These are phyloP conservation scores for Sceloporus undulatus DNA, from an alignment of 2,113 vertebrate genomes.

Conservation along the genomic window DNA sequence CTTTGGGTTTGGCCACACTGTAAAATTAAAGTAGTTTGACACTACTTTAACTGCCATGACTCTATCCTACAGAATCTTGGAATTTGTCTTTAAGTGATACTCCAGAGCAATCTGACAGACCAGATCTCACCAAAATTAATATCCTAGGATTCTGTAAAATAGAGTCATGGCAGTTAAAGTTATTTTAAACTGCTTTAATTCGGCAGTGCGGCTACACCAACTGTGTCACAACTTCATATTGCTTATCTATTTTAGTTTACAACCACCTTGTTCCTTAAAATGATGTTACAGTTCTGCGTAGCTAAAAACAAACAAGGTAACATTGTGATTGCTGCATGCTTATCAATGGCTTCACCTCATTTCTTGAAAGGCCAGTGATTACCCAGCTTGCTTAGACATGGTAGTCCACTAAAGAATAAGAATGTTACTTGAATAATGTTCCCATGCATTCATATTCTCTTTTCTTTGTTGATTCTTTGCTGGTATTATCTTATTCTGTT, in stretches of 20 bases:
- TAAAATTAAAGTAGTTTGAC: too few relatives aligned
- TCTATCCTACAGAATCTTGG: too few relatives aligned
- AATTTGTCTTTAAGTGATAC: too few relatives aligned
- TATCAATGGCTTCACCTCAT: background rate
- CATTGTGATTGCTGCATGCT: too few relatives aligned
- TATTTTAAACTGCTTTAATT: too few relatives aligned
- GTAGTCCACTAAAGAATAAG: background rate
- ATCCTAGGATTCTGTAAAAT: too few relatives aligned
- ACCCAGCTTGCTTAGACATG: background rate
- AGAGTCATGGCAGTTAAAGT: too few relatives aligned
- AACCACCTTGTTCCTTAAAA: constrained; percentile 37
- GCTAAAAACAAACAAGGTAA: background rate
- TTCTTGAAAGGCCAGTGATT: background rate
- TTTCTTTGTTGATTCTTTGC: background rate
- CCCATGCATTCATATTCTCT: background rate
- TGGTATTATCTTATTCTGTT: background rate
- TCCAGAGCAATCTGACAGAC: too few relatives aligned
- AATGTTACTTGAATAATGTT: background rate
- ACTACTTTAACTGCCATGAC: too few relatives aligned
- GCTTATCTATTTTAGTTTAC: background rate
- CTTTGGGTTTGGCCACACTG: background rate
- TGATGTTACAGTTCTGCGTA: background rate
- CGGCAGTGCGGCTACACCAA: too few relatives aligned
- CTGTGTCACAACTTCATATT: background rate
- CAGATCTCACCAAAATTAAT: too few relatives aligned